Percentiles rank a stretch among this genome's conserved stretches.
phyloP scores from a whole-genome alignment of 2,797 vertebrate genomes.

The Alosa sapidissima region DNA sequence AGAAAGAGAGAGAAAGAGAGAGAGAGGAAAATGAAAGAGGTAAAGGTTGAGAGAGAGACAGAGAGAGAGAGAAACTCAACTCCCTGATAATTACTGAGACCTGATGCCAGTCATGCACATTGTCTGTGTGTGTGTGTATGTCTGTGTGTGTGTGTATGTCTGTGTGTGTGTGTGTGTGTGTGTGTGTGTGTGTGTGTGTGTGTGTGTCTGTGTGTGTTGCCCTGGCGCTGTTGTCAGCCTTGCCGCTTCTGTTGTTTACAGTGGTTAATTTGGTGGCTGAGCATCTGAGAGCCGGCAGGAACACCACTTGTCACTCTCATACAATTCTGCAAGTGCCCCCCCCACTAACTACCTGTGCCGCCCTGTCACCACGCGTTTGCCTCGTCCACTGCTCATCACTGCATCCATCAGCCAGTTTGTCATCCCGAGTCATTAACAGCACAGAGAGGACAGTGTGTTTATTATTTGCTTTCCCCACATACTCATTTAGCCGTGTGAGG shows the following conservation, averaged over 20 bases:
- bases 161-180: background rate
- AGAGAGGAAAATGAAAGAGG: background rate
- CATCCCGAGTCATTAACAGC: background rate
- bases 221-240: background rate
- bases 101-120: background rate
- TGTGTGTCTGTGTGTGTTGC: background rate
- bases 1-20: background rate
- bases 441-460: background rate
- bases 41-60: background rate
- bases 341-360: background rate
- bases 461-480: background rate
- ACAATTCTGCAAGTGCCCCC: background rate
- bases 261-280: constrained; percentile 21
- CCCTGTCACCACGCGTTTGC: background rate
- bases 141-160: background rate
- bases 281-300: background rate
- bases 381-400: background rate
- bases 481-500: background rate
- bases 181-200: constrained; percentile 5
- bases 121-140: background rate
- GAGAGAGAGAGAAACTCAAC: background rate
- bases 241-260: constrained; percentile 27
- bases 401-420: background rate
- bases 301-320: constrained; percentile 9
- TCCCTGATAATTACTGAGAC: constrained; percentile 4